Percentiles rank a stretch among this genome's conserved stretches.
phyloP scores from a whole-genome alignment of 2,797 vertebrate species.

The Sphenodon punctatus region DNA sequence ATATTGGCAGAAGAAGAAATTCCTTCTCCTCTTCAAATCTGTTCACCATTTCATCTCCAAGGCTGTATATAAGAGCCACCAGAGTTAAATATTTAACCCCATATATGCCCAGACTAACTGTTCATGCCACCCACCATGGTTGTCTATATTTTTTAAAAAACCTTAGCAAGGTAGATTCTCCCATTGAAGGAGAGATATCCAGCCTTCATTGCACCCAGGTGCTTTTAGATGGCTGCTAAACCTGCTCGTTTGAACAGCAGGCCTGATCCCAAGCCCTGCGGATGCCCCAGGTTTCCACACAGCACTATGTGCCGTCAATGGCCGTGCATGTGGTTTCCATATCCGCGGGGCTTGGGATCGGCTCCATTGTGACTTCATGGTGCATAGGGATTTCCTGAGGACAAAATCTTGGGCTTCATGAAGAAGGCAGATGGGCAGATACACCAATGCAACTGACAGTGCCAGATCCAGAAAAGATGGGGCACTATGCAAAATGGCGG shows the following conservation, averaged over 20 bases:
- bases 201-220: neutral
- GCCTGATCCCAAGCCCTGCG: too few species aligned
- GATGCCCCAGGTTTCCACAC: too few species aligned
- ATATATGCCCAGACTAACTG: neutral
- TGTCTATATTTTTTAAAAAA: neutral
- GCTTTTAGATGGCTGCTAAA: neutral
- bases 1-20: constrained; percentile 30
- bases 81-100: neutral
- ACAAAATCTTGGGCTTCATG: neutral
- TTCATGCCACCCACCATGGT: neutral
- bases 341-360: too few species aligned
- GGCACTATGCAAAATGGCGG: too few species aligned
- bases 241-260: too few species aligned
- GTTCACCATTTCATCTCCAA: neutral
- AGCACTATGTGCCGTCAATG: too few species aligned
- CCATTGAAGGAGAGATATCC: neutral
- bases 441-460: too few species aligned
- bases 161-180: neutral
- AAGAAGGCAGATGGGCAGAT: too few species aligned
- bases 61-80: neutral
- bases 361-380: too few species aligned
- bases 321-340: too few species aligned
- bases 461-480: too few species aligned
- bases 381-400: too few species aligned
- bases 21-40: neutral